These are phyloP conservation scores for Caracal caracal DNA, from an alignment of 2,113 vertebrate species.

Conservation along the genomic window DNA sequence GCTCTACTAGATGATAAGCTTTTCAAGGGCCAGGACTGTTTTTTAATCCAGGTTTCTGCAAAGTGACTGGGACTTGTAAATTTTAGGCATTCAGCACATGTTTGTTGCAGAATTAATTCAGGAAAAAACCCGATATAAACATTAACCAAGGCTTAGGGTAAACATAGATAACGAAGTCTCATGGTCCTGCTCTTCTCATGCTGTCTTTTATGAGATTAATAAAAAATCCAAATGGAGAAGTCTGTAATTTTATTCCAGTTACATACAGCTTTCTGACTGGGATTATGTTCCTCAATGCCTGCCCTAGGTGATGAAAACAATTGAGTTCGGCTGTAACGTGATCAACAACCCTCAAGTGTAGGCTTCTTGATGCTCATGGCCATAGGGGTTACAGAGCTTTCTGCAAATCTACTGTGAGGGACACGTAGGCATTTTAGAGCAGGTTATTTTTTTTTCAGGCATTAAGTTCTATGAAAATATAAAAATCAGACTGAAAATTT, in stretches of 20 bases:
- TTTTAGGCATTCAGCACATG: background rate
- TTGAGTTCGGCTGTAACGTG: background rate
- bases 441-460: background rate
- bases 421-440: background rate
- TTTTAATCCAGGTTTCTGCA: background rate
- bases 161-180: background rate
- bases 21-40: background rate
- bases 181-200: background rate
- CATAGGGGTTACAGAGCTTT: background rate
- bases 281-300: background rate
- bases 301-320: background rate
- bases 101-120: background rate
- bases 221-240: background rate
- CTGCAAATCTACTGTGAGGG: background rate
- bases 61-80: background rate
- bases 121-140: background rate
- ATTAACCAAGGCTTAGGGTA: background rate
- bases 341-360: background rate
- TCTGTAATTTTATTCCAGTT: background rate
- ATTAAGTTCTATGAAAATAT: background rate
- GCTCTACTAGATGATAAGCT: background rate
- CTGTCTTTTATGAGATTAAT: background rate
- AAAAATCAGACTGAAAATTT: background rate
- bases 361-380: background rate
- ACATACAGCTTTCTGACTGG: background rate